Base-by-base conservation (phyloP, 2,888 invertebrate species). In the Noctua janthina region DNA sequence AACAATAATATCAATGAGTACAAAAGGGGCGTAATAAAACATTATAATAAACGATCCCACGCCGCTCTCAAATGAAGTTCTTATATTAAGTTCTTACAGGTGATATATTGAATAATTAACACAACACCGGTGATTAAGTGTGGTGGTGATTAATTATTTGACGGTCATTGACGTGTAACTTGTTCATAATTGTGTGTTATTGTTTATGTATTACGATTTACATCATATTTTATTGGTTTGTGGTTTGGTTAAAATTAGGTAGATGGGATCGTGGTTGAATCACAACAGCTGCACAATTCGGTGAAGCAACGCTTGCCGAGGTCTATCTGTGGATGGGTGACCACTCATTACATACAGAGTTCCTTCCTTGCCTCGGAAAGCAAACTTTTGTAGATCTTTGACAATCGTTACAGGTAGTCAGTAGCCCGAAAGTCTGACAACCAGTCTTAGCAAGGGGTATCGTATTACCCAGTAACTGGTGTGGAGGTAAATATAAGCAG, bases 71-170 rank as follows among this genome's bases (percentile, higher is more conserved):
- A 83, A 87, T 82, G 73, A 74, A 87, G 80, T 87, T 83, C 74
- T 83, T 82, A 85, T 35, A 64, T 87, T 84, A 76, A 87, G 77
- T 87, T 82, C 76, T 79, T 79, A 81, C 80, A 69, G 74, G 82
- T 83, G 85, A 87, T 89, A 77, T 82, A 85, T 76, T 78, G 68
- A 79, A 85, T 83, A 82, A 85, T 89, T 83, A 80, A 76, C 70
- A 68, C 68, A 84, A 72, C 81, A 64, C 76, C 54, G 59, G 68
- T 83, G 79, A 83, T 87, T 83, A 84, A 83, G 39, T 62, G 43
- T 6, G 1, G 10, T 23, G 67, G 70, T 87, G 82, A 87, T 87
- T 82, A 85, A 89, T 83, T 79, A 69, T 80, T 56, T 29, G 7
- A 49, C 72, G 76, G 69, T 78, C 83, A 87, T 59, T 87, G 78